A percentile compares a stretch with the other conserved stretches of the same genome.
These are phyloP conservation scores for Elgaria multicarinata DNA, from an alignment of 2,113 vertebrate species.

Conservation along the genomic window DNA sequence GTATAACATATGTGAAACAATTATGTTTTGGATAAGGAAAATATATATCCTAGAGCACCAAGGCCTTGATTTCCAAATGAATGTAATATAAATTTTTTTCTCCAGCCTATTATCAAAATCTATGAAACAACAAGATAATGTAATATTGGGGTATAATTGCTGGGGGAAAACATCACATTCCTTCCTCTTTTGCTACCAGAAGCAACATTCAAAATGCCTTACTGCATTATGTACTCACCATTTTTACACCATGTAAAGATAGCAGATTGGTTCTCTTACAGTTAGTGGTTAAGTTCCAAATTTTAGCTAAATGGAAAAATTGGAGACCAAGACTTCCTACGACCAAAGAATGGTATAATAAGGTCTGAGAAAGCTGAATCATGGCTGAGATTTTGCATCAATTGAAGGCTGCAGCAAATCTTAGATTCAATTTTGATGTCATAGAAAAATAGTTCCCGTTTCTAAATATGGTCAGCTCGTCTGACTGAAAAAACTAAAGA, in stretches of 20 bases:
- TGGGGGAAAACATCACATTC: too few species aligned
- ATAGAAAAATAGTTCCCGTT: background rate
- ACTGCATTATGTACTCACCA: too few species aligned
- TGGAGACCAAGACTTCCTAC: background rate
- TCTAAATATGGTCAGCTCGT: background rate
- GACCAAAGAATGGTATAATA: background rate
- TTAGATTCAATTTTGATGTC: background rate
- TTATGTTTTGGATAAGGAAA: too few species aligned
- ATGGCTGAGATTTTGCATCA: background rate
- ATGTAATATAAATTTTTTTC: too few species aligned
- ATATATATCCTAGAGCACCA: too few species aligned
- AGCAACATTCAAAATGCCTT: too few species aligned
- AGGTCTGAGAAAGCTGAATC: background rate
- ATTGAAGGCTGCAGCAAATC: background rate
- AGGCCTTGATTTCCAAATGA: too few species aligned
- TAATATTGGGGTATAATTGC: too few species aligned
- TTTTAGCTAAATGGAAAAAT: background rate
- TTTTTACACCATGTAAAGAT: background rate
- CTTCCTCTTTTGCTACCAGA: too few species aligned
- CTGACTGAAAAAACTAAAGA: background rate
- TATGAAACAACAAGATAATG: too few species aligned
- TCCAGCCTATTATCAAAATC: too few species aligned
- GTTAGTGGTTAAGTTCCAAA: background rate
- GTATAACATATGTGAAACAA: too few species aligned
- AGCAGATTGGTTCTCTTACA: background rate